Evolutionary conservation across 2,113 vertebrate genomes (phyloP), one percentile per base, ranked within the genome.

Genomic region (Rattus rattus): DNA sequence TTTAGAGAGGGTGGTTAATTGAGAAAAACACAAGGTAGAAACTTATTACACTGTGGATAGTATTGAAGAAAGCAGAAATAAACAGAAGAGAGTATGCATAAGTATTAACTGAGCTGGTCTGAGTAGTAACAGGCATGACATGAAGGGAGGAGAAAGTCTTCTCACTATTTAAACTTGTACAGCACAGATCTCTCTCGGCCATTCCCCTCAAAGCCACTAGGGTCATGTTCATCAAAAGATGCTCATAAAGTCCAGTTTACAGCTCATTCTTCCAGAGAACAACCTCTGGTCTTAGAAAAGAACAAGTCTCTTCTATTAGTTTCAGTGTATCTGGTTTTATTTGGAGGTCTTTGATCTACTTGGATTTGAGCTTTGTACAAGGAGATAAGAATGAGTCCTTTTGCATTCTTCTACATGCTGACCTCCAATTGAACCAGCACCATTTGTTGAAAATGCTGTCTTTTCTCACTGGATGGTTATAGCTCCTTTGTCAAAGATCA

Each of bases 161-260:
- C 80, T 84, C 20, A 81, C 2, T 56, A 2, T 36, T n/a, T 36
- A 24, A 22, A 13, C 33, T 24, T 59, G 33, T 56, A 22, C 19
- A n/a, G 30, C 1, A 36, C 52, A 56, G 33, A 33, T 19, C 2
- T 10, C 52, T 81, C 52, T n/a, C 52, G 22, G 9, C 52, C 19
- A 19, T 56, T 5, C 2, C 20, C 19, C 0, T 0, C 33, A 81
- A 24, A 33, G 19, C 54, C 33, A n/a, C 11, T 28, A 63, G 24
- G 12, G 4, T 43, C 59, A 14, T 26, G 13, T 14, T 43, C n/a
- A 43, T 5, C 26, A 63, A 77, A 54, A 63, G 5, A n/a, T 52
- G 4, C 10, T 26, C 1, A 2, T 20, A 49, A 19, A 36, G 0
- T 17, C 30, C 0, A 39, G 7, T 94, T 93, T 8, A 39, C 2